These are phyloP conservation scores for Copidosoma aretas DNA, from an alignment of 2,888 invertebrate species.

Conservation along the genomic window DNA sequence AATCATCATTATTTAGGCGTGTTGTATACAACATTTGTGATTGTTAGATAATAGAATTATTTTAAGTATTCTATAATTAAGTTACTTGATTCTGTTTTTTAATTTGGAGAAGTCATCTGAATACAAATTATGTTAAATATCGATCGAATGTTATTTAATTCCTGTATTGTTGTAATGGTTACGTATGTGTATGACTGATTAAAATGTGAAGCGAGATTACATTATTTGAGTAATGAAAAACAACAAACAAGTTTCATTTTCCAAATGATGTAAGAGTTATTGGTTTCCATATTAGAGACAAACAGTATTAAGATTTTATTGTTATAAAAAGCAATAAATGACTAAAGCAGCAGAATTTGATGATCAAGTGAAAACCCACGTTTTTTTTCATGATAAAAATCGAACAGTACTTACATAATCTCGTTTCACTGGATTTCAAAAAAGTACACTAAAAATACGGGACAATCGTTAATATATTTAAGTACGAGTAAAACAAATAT, in stretches of 20 bases:
- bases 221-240: neutral
- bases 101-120: no score
- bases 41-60: neutral
- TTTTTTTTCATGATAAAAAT: neutral
- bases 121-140: no score
- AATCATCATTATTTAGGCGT: constrained; percentile 6
- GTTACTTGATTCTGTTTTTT: neutral
- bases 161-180: constrained; percentile 9
- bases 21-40: neutral
- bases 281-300: neutral
- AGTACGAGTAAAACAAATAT: constrained; percentile 12
- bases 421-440: constrained; percentile 24
- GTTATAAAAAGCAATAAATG: constrained; percentile 25
- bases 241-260: neutral
- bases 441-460: constrained; percentile 8
- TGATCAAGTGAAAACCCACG: neutral
- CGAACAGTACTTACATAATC: constrained; percentile 4
- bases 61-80: neutral
- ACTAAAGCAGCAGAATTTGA: constrained; percentile 22
- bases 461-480: constrained; percentile 22
- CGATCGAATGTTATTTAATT: neutral
- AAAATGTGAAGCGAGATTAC: constrained; percentile 24
- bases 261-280: neutral
- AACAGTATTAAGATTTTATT: constrained; percentile 28
- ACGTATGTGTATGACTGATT: constrained; percentile 11